Conservation (phyloP, 1,140 invertebrate species). For the Holcopasites calliopsidis region DNA sequence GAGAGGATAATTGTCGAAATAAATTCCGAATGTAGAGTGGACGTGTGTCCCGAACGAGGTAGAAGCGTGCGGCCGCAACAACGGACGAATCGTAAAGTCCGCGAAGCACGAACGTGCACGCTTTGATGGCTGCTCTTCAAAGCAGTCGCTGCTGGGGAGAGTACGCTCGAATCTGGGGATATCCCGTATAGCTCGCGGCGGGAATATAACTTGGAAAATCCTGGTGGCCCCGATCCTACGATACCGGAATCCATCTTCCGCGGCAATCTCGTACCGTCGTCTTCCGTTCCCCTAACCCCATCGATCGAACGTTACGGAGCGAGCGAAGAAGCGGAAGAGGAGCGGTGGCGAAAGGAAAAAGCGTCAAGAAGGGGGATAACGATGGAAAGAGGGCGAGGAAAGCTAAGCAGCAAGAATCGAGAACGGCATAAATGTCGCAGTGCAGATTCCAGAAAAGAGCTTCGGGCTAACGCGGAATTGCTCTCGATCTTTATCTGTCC, state of each 20-base stretch:
- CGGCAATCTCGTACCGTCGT: slow-evolving; percentile 38
- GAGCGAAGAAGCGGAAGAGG: background rate
- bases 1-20: background rate
- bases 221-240: slow-evolving; percentile 56
- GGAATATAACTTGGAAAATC: slow-evolving; percentile 63
- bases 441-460: slow-evolving; percentile 57
- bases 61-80: background rate
- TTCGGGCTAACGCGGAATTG: slow-evolving; percentile 52
- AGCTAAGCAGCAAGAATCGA: slow-evolving; percentile 28
- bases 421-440: slow-evolving; percentile 59
- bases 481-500: slow-evolving; percentile 42
- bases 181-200: slow-evolving; percentile 57
- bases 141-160: slow-evolving; percentile 40
- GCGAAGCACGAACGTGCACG: slow-evolving; percentile 34
- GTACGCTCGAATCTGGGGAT: slow-evolving; percentile 54
- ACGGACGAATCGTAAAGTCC: slow-evolving; percentile 53
- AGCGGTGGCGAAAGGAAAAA: background rate
- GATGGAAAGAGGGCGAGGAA: slow-evolving; percentile 21
- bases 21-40: background rate
- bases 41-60: background rate
- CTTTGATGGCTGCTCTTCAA: slow-evolving; percentile 50
- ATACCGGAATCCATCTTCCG: slow-evolving; percentile 63
- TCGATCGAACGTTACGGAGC: slow-evolving; percentile 3
- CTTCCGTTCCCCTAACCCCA: slow-evolving; percentile 35
- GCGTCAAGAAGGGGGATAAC: background rate